A percentile compares a stretch with the other conserved stretches of the same genome.
Evolutionary conservation across 2,888 invertebrate genomes (phyloP).

Genomic region (Nomada goodeniana): DNA sequence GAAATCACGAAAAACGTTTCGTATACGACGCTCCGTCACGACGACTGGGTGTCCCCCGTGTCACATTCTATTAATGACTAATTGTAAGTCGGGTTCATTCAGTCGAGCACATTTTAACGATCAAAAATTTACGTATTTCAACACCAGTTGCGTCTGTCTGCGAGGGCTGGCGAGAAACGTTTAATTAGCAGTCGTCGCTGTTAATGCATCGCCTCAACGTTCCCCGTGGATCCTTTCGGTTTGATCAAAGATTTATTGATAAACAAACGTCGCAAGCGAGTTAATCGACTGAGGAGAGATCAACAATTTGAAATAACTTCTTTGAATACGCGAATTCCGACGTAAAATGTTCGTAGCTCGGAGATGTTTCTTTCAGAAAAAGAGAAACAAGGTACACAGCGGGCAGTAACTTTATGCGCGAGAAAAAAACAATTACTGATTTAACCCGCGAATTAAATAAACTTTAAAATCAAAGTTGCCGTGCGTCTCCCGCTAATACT

Average conservation of each 20-base stretch:
- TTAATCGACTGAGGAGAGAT: not conserved
- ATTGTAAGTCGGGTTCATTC: not conserved
- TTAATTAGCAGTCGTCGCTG: constrained; percentile 54
- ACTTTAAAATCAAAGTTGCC: not conserved
- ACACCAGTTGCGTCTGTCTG: constrained; percentile 46
- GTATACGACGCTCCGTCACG: not conserved
- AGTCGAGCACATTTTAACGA: not conserved
- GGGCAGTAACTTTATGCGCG: not conserved
- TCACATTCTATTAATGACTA: not conserved
- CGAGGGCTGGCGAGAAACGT: constrained; percentile 33
- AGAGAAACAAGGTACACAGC: not conserved
- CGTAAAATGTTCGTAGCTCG: not conserved
- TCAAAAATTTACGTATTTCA: constrained; percentile 24
- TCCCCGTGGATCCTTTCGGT: constrained; percentile 23
- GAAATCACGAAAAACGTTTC: constrained; percentile 23
- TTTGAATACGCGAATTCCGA: not conserved
- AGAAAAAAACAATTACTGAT: not conserved
- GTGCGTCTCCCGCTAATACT: too few species aligned
- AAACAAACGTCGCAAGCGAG: not conserved
- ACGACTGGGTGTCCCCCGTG: constrained; percentile 41
- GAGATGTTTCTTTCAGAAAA: not conserved
- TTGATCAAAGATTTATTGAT: constrained; percentile 3
- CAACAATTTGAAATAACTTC: not conserved
- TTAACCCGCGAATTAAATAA: not conserved
- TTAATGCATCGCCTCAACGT: constrained; percentile 12